Evolutionary conservation across 1,140 invertebrate genomes (phyloP), one percentile per base, ranked within the genome.

Genomic region (Trichonephila clavipes): DNA sequence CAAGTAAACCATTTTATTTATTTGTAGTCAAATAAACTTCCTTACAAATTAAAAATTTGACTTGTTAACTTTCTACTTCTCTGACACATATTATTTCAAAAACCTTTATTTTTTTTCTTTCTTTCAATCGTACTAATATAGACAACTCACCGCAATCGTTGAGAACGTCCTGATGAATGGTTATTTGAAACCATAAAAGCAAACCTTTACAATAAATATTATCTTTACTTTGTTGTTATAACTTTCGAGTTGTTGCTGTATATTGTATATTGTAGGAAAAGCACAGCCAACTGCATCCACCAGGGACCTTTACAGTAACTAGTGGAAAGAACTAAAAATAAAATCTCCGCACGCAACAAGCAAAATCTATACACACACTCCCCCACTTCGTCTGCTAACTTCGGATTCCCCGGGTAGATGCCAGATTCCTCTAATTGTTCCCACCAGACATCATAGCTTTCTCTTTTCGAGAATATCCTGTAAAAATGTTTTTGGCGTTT

Each of bases 351-450:
- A 58, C 40, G 82, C 82, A 83, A 83, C 82, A 83, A 83, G 82
- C 82, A 83, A 83, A 83, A 83, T 83, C 82, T 28, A 83, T 83
- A 83, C 82, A n/a, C 82, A 0, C 28, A 34, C 72, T 18, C 28
- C 72, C 72, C 28, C 72, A 6, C 3, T 18, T 19, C 72, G 6
- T 16, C 12, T 16, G 16, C 0, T 14, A 5, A 24, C 16, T 62
- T 24, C 28, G 21, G 40, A 24, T 21, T 64, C 61, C 85, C 72
- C 18, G 66, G n/a, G 24, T 77, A 28, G 72, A 77, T 87, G 59
- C 85, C 85, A 87, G 85, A 87, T 87, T 87, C 85, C 28, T 28
- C 85, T 87, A 87, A 87, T 87, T 87, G 85, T 87, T 87, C 85
- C 85, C 85, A 61, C 58, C 59, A 28, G 85, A 87, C 85, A 28